Evolutionary conservation across 2,797 vertebrate species (phyloP), one percentile per base, ranked within the genome.

Genomic region (Coranthus polyacanthus): DNA sequence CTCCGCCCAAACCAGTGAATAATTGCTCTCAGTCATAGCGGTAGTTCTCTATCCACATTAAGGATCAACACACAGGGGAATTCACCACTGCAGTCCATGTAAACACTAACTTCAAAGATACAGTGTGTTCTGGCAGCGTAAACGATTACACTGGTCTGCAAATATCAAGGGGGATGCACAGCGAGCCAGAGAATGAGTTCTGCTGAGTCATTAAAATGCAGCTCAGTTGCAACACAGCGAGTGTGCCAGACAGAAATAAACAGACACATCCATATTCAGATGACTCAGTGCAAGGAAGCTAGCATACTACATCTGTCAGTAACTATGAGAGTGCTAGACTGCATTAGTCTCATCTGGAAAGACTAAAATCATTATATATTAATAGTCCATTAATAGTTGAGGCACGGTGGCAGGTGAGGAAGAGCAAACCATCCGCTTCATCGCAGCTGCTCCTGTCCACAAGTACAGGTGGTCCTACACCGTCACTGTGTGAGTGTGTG

Each of bases 171-270:
- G 51, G 43, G 20, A 53, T 61, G 71, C 29, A 53, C 69, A 67
- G 60, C 29, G 34, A 72, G 64, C 57, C 42, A 64, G 65, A 56
- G 66, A 63, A 51, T 18, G 37, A 51, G 24, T 72, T 78, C 76
- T 64, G 81, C 78, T 49, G 69, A 79, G 52, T 85, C 78, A 72
- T 62, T 68, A 36, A 79, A 78, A 72, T 68, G 60, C 66, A 75
- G 36, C 43, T 65, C 49, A 67, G 50, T 47, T 64, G 83, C 72
- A 79, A 56, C 55, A 69, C 41, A 69, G 80, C 51, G 52, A 60
- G 22, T 61, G 55, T 63, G 57, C 51, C 73, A 74, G 54, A 20
- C 15, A 51, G 42, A 62, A 78, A 82, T 55, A 56, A 44, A 64
- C 16, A 65, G 41, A 56, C 47, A 55, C 60, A 57, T 71, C 50